Base-by-base conservation (phyloP, 64 coral and sea anemone species). In the Cladopsammia gracilis region DNA sequence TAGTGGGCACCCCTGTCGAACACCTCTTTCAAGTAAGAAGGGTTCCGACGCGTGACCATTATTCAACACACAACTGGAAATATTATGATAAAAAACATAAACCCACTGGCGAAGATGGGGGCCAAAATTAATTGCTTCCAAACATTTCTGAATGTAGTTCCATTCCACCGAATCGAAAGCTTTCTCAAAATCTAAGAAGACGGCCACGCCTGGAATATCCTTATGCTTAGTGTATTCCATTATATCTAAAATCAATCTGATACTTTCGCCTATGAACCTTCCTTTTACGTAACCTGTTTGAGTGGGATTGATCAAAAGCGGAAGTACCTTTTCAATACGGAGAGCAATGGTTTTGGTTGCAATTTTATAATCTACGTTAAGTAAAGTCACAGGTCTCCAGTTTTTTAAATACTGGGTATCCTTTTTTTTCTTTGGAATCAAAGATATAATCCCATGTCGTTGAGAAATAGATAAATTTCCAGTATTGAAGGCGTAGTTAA, bases 21-120 rank as follows among this genome's bases (percentile, higher is more conserved):
- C 67, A 12, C 86, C 86, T 59, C 68, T 66, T 71, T 88, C 43
- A 51, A 88, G 66, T 58, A 58, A 78, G 54, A 88, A 88, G 69
- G 24, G 18, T 44, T 66, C 26, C 54, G 86, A 71, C 42, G n/a
- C 52, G 54, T 73, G 34, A 47, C 49, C 65, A 25, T 88, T 88
- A 20, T 75, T 88, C 53, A 88, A 14, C 53, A 88, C 54, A 46
- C 86, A 88, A 54, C 68, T 88, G 23, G 44, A 88, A 34, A 74
- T 74, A 70, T 88, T 70, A 58, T 88, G 64, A 45, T 74, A 88
- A 71, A 88, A 88, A 42, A 53, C 51, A 6, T 53, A 50, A 50
- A 88, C 64, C 85, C 68, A 74, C 68, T 88, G 64, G 53, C 53
- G 23, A 15, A 75, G 53, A 66, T 70, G 53, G 22, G 86, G 67